Base-by-base conservation (phyloP, 2,888 invertebrate genomes). In the Smittia sp. region DNA sequence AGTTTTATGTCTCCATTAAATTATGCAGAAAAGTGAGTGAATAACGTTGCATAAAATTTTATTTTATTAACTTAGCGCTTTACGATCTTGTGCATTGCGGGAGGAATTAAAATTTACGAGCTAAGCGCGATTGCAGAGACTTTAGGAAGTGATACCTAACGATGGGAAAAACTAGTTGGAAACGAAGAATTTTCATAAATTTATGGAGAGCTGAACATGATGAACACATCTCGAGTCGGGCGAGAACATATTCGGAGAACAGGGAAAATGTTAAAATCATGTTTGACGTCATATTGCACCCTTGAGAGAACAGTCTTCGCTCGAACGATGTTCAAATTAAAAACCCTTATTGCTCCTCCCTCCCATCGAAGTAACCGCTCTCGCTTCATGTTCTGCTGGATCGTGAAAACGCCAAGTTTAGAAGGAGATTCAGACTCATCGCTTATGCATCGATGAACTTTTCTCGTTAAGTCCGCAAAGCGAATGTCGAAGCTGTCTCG, bases 251-350 rank as follows among this genome's bases (percentile, higher is more conserved):
- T 46, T 46, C 46, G 2, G 38, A 38, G 38, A 38, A 38, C 11
- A 11, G n/a, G n/a, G 46, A 46, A 46, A 46, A 46, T 46, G 46
- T 46, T 46, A 15, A 46, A 46, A 46, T 46, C 46, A 46, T 46
- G 46, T 46, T 46, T 46, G 46, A 46, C 46, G 46, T 46, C 46
- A 46, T 46, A 46, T 46, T 46, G 46, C 46, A 46, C 46, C 46
- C 46, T 46, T 46, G 46, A 46, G 46, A 46, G 15, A 46, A n/a
- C n/a, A 46, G 46, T n/a, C 46, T 46, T 46, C 15, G n/a, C 46
- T 46, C 46, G 46, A 46, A 46, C 15, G 46, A 6, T 46, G 46
- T 46, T 46, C n/a, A 46, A 46, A 46, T 46, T 46, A 46, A 46
- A 46, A 46, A 46, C 46, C 46, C 46, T 46, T 46, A 7, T 46